Evolutionary conservation across 1,140 invertebrate genomes (phyloP), one percentile per base, ranked within the genome.

Genomic region (Anoplophora glabripennis): DNA sequence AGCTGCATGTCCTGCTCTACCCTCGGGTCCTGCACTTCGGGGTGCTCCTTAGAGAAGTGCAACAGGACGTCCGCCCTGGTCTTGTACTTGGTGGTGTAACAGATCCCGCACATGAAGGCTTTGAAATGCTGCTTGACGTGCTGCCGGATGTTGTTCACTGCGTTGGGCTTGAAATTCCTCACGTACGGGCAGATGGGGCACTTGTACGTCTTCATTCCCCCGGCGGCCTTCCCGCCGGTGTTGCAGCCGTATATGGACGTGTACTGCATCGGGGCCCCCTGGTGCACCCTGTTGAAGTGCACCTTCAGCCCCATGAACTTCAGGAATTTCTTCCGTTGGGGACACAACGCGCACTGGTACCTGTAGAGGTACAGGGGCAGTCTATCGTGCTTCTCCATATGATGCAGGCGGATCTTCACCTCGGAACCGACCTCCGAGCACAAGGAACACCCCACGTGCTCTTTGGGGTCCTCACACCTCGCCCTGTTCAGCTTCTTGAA

Each of bases 61-160:
- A 9, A 3, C 28, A 41, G 28, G 3, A 21, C 56, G 1, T 58
- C 36, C 4, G 41, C 11, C 34, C 44, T 47, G 7, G 14, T 28
- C 33, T 8, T 47, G 21, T 36, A 47, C 33, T 21, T 60, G 17
- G n/a, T 60, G 17, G 48, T 3, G 4, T 12, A 12, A 33, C 68
- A 70, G 8, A 44, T 12, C 1, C 58, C 49, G 46, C 68, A 70
- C 4, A 49, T 15, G 28, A 66, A 51, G 11, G 66, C 48, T 21
- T 51, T 59, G 37, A 64, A 54, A 40, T 70, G 68, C 8, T 48
- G 46, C 18, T 42, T 59, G 10, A 70, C 14, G 44, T 70, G 68
- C n/a, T 11, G n/a, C 18, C 58, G 38, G 1, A 70, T 57, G 11
- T 57, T 40, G 5, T 37, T 37, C 10, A 38, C 1, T 14, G 17